Conservation (phyloP, 2,797 vertebrate species). For the Hippoglossus hippoglossus region DNA sequence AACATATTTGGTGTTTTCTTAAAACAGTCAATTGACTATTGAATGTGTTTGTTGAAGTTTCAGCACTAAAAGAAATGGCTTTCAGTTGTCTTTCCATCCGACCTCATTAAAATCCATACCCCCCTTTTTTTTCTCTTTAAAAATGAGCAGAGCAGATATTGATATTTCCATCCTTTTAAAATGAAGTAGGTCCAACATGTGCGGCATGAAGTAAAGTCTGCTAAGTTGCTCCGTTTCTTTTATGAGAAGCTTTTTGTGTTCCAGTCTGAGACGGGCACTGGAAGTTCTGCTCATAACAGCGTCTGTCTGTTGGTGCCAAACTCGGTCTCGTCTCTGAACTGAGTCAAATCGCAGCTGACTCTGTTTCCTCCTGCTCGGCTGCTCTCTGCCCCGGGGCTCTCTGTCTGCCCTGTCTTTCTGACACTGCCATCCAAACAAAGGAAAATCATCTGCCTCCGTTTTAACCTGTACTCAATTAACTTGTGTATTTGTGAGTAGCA, state of each 20-base stretch:
- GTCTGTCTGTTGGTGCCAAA: conserved; percentile 1
- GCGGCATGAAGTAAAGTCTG: not conserved
- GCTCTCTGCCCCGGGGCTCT: conserved; percentile 6
- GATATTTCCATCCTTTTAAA: conserved; percentile 4
- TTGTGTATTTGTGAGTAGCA: not conserved
- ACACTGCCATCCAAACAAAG: conserved; percentile 6
- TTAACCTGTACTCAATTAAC: not conserved
- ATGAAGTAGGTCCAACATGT: conserved; percentile 16
- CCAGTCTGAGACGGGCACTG: not conserved
- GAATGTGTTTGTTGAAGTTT: too few species aligned
- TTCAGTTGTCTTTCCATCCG: not conserved
- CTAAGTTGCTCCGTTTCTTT: not conserved
- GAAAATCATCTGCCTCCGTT: not conserved
- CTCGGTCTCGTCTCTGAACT: not conserved
- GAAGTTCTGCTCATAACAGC: not conserved
- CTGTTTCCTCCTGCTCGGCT: not conserved
- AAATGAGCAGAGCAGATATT: too few species aligned
- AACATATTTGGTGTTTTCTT: too few species aligned
- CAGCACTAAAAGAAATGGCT: too few species aligned
- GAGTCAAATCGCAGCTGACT: conserved; percentile 16
- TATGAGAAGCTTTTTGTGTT: not conserved
- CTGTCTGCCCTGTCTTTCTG: not conserved
- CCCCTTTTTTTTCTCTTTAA: too few species aligned
- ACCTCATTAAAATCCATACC: not conserved
- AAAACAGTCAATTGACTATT: too few species aligned